phyloP scores from a whole-genome alignment of 2,797 vertebrate genomes.

The Labroides dimidiatus region DNA sequence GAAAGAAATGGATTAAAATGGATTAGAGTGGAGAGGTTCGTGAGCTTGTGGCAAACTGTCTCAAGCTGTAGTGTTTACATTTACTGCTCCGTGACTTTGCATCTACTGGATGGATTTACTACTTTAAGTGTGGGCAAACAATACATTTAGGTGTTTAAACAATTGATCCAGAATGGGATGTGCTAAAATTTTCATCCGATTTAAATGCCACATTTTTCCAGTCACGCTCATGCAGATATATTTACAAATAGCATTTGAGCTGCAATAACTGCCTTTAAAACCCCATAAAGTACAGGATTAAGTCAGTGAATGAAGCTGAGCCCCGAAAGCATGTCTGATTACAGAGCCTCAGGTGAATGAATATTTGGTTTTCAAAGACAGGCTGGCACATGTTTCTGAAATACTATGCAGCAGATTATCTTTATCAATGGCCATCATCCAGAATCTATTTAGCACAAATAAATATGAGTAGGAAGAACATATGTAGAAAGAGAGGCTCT shows the following conservation, averaged over 20 bases:
- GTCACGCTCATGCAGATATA: background rate
- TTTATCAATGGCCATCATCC: conserved; percentile 49
- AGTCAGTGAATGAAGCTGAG: conserved; percentile 26
- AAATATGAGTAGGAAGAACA: conserved; percentile 1
- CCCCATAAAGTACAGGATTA: background rate
- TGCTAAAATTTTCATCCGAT: conserved; percentile 3
- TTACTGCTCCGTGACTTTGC: conserved; percentile 21
- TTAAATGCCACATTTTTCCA: background rate
- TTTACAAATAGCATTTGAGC: conserved; percentile 18
- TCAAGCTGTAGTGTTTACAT: conserved; percentile 27
- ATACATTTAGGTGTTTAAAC: conserved; percentile 15
- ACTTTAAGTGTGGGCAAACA: conserved; percentile 20
- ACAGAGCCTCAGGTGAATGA: conserved; percentile 22
- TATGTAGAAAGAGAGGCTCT: conserved; percentile 7
- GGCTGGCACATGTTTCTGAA: conserved; percentile 20
- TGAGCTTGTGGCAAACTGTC: conserved; percentile 20
- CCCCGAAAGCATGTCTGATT: conserved; percentile 8
- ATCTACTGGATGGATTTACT: conserved; percentile 4
- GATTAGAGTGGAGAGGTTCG: conserved; percentile 29
- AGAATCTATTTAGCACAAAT: conserved; percentile 24
- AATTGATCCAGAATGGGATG: background rate
- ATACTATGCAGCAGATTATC: conserved; percentile 30
- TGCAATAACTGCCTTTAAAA: conserved; percentile 2
- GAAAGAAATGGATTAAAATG: conserved; percentile 53
- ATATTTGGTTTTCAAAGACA: conserved; percentile 46